Conservation (phyloP, 35 echinoderm and acorn worm species). For the Nesometra sesokonis region DNA sequence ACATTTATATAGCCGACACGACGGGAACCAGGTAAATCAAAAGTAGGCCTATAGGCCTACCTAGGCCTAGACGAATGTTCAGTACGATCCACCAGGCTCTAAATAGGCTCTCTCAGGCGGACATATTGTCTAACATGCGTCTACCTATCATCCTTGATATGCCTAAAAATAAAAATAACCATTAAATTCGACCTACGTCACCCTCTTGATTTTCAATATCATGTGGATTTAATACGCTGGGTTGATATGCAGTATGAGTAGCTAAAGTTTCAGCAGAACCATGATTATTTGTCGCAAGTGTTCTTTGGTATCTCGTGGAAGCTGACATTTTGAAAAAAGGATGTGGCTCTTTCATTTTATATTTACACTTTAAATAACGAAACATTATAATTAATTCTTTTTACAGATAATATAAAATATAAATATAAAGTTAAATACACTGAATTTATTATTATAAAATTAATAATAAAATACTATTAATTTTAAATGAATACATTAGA, state of each 20-base stretch:
- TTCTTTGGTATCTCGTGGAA: background rate
- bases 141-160: background rate
- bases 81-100: too few relatives aligned
- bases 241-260: background rate
- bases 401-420: background rate
- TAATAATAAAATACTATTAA: background rate
- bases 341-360: background rate
- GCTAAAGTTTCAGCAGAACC: background rate
- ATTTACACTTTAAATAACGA: background rate
- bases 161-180: background rate
- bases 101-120: too few relatives aligned
- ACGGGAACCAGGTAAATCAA: too few relatives aligned
- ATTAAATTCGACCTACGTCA: background rate
- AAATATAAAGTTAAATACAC: background rate
- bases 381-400: background rate
- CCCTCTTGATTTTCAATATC: background rate
- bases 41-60: too few relatives aligned
- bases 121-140: too few relatives aligned
- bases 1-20: too few relatives aligned
- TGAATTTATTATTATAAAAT: background rate
- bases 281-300: background rate
- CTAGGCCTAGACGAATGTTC: too few relatives aligned
- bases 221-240: background rate
- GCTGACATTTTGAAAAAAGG: background rate
- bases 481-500: constrained; percentile 11